Conservation (phyloP, 2,113 vertebrate genomes). For the Dicaeum eximium region DNA sequence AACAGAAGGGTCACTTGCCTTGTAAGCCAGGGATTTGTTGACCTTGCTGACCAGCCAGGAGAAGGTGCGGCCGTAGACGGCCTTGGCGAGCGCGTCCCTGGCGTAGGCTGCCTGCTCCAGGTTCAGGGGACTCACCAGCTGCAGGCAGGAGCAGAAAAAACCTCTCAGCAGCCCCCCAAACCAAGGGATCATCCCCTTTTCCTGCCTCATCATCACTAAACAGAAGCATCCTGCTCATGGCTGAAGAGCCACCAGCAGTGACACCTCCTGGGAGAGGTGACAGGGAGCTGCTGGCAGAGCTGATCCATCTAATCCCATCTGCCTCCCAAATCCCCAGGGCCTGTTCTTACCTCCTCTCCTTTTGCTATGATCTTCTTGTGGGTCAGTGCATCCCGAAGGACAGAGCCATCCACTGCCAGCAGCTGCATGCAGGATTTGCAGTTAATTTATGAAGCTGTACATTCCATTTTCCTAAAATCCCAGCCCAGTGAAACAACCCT, state of each 20-base stretch:
- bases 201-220: neutral
- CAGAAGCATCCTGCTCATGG: neutral
- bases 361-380: conserved; percentile 98
- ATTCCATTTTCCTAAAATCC: neutral
- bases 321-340: neutral
- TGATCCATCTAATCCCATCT: accelerated
- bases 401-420: conserved; percentile 82
- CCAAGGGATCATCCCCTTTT: neutral
- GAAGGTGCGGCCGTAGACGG: conserved; percentile 93
- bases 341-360: conserved; percentile 87
- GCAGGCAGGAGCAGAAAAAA: neutral
- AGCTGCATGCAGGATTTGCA: conserved; percentile 74
- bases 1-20: conserved; percentile 67
- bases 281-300: neutral
- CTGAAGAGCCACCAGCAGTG: neutral
- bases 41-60: conserved; percentile 97
- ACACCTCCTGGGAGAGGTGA: neutral
- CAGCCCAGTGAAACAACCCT: neutral
- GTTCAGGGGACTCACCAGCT: conserved; percentile 93
- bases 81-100: conserved; percentile 90
- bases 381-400: conserved; percentile 86
- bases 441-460: neutral
- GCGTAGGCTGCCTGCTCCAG: conserved; percentile 92
- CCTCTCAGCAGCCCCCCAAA: neutral
- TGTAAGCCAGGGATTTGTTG: conserved; percentile 87